Evolutionary conservation across 2,113 vertebrate genomes (phyloP), one percentile per base, ranked within the genome.

Genomic region (Cephalopterus ornatus): DNA sequence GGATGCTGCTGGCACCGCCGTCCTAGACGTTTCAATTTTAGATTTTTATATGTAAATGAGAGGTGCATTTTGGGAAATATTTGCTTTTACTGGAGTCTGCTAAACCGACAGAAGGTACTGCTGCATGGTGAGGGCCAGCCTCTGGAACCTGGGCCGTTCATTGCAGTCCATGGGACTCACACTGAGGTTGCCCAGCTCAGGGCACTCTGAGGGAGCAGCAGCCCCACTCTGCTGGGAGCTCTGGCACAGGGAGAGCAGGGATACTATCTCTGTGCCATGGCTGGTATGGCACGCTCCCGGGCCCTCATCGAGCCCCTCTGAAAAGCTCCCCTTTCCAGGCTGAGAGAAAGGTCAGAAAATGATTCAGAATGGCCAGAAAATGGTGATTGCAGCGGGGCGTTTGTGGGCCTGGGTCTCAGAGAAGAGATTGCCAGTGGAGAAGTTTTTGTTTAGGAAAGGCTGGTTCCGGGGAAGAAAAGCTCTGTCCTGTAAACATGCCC

Each of bases 331-430:
- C 98, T 98, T 97, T 95, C 95, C 96, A 97, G 97, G 97, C 89
- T 52, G 86, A 98, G 96, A 97, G 15, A 96, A 97, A 98, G 96
- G 98, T 98, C 97, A 98, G 98, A 94, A 95, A 94, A 96, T 97
- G 97, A 96, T 96, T 96, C 94, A 97, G 95, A 96, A 96, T 95
- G 97, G 93, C 92, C 58, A 79, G 88, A 52, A 94, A 74, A 81
- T 19, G 66, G 66, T 39, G 86, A 80, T 78, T 93, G 14, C 73
- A 92, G 41, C 1, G 12, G 44, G 41, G 30, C 0, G 0, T 47
- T 15, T 73, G 53, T 26, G 61, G 14, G 12, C 9, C 26, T 39
- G 58, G 14, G 2, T 50, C 32, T 65, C 37, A 30, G 32, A 46
- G 42, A 46, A 37, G n/a, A 41, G 15, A 30, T 63, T 66, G 32